phyloP scores from a whole-genome alignment of 2,888 invertebrate genomes.

The Axea sp. region DNA sequence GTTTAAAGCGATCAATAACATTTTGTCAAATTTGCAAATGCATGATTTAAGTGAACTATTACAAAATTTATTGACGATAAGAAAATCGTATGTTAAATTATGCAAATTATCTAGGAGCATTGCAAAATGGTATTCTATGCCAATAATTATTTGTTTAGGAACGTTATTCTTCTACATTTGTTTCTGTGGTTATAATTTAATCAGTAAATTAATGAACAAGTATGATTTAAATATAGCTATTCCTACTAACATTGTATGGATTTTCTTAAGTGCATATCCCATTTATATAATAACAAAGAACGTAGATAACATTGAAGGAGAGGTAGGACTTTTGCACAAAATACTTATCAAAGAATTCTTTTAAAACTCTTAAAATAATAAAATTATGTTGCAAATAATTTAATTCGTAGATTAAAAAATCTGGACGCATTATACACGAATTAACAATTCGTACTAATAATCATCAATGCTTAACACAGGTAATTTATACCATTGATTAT shows the following conservation, averaged over 20 bases:
- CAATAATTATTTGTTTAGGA: constrained; percentile 5
- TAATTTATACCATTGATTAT: too few relatives aligned
- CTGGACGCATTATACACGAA: too few relatives aligned
- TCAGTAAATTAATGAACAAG: too few relatives aligned
- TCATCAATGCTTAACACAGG: too few relatives aligned
- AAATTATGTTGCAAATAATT: too few relatives aligned
- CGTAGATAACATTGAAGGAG: not conserved
- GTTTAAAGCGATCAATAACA: not conserved
- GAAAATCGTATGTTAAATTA: not conserved
- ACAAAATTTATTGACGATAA: not conserved
- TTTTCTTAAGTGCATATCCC: not conserved
- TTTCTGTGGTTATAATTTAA: not conserved
- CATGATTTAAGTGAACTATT: not conserved
- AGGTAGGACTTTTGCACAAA: not conserved
- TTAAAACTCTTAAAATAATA: too few relatives aligned
- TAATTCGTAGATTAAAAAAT: too few relatives aligned
- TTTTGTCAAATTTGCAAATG: not conserved
- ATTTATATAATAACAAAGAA: not conserved
- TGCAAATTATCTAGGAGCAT: not conserved
- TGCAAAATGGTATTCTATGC: constrained; percentile 14
- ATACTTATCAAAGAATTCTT: too few relatives aligned
- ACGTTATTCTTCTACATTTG: not conserved
- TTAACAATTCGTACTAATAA: too few relatives aligned
- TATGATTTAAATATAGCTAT: not conserved
- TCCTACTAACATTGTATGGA: not conserved